Conservation (phyloP, 1,140 invertebrate genomes). For the Neocloeon triangulifer region DNA sequence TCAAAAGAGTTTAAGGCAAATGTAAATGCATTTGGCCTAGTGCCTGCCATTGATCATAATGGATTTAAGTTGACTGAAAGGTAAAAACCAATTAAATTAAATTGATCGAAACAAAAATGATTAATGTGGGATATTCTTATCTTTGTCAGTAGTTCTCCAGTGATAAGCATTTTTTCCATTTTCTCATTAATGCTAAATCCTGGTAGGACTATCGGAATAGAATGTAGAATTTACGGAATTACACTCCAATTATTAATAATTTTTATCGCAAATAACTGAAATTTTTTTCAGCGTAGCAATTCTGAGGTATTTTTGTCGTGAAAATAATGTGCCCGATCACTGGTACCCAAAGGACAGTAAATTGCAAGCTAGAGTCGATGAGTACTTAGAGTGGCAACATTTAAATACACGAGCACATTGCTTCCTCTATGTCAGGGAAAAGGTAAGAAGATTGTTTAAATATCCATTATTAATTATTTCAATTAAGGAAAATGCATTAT, state of each 20-base stretch:
- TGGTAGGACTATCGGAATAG: too few relatives aligned
- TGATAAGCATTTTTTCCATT: too few relatives aligned
- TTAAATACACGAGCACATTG: constrained; percentile 39
- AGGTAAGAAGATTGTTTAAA: too few relatives aligned
- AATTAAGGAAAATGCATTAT: too few relatives aligned
- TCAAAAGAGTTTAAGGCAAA: constrained; percentile 40
- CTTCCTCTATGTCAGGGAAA: constrained; percentile 38
- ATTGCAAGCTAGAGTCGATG: constrained; percentile 49
- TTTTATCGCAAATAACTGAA: constrained; percentile 5
- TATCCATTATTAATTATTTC: too few relatives aligned
- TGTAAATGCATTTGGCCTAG: constrained; percentile 49
- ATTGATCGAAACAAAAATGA: constrained; percentile 5
- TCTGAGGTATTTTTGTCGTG: constrained; percentile 29
- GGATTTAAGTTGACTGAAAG: constrained; percentile 60
- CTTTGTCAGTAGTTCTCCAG: too few relatives aligned
- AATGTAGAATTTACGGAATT: too few relatives aligned
- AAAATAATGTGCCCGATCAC: constrained; percentile 29
- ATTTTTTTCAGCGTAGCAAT: constrained; percentile 43
- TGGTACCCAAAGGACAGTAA: constrained; percentile 50
- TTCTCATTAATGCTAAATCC: too few relatives aligned
- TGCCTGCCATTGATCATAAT: constrained; percentile 58
- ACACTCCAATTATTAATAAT: too few relatives aligned
- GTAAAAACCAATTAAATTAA: constrained; percentile 18
- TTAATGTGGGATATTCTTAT: too few relatives aligned
- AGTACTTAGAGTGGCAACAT: constrained; percentile 78